Evolutionary conservation across 53 echinoderm and acorn worm genomes (phyloP).

Genomic region (Temnopleurus reevesii): DNA sequence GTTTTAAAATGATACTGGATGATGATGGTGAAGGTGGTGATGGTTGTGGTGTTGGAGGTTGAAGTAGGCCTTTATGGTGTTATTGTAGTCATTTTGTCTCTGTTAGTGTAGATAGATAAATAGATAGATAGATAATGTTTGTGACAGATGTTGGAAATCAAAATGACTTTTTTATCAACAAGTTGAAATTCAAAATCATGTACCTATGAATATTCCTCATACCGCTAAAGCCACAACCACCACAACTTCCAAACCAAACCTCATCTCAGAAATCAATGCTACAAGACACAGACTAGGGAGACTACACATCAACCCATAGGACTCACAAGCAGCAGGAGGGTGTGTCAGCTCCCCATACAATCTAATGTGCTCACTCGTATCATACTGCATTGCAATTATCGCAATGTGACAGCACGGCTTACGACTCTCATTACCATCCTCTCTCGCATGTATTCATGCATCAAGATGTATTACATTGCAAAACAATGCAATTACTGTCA

Average conservation of each 20-base stretch:
- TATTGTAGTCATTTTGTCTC: too few relatives aligned
- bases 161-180: neutral
- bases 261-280: neutral
- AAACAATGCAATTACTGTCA: too few relatives aligned
- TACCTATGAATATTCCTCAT: neutral
- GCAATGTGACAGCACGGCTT: conserved; percentile 26
- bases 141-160: too few relatives aligned
- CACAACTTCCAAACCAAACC: neutral
- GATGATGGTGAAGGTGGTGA: neutral
- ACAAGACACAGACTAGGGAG: neutral
- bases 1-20: too few relatives aligned
- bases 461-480: neutral
- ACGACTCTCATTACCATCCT: neutral
- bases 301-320: neutral
- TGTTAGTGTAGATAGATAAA: too few relatives aligned
- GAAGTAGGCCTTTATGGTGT: neutral
- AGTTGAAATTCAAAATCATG: neutral
- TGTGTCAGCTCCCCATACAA: neutral
- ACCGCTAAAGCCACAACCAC: neutral
- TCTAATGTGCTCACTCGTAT: neutral
- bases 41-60: neutral
- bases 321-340: neutral
- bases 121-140: too few relatives aligned
- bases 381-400: conserved; percentile 30
- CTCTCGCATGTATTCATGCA: neutral